Base-by-base conservation (phyloP, 2,888 invertebrate genomes). In the Geotrupes spiniger region DNA sequence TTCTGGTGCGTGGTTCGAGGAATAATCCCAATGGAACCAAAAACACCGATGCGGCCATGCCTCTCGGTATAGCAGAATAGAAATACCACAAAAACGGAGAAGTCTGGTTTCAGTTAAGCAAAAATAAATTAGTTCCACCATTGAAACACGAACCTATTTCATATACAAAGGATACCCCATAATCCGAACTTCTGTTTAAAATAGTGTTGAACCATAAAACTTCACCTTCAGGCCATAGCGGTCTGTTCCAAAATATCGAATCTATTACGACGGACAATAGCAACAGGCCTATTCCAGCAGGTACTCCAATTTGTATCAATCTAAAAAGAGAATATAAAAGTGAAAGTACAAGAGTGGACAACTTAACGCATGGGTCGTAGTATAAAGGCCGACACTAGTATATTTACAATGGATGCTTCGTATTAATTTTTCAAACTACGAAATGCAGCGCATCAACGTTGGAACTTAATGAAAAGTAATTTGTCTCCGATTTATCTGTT, bases 51-150 rank as follows among this genome's bases (percentile, higher is more conserved):
- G 85, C 80, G 0, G 89, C 90, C 69, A 99, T 79, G 0, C 93
- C 92, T 45, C 98, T 81, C 0, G 99, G 98, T 29, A 99, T 76
- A 0, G 95, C 99, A 0, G 97, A 97, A 72, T 96, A 96, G 71
- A 97, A 96, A 73, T 99, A 99, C 99, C 99, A 99, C 1, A 92
- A 73, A 73, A 95, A 95, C 48, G 98, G 98, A 3, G 87, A 89
- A 36, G 91, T 92, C 92, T 93, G 39, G 39, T 46, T 51, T 2
- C 25, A 51, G 63, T 75, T 70, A 74, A 74, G 69, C 66, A 67
- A 61, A 52, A 15, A 21, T 21, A 4, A 21, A n/a, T n/a, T n/a
- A n/a, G n/a, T n/a, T n/a, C n/a, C n/a, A n/a, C n/a, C n/a, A n/a
- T n/a, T n/a, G n/a, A n/a, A n/a, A n/a, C n/a, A n/a, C n/a, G n/a